Evolutionary conservation across 1,140 invertebrate genomes (phyloP).

Genomic region (Aphis craccivora): DNA sequence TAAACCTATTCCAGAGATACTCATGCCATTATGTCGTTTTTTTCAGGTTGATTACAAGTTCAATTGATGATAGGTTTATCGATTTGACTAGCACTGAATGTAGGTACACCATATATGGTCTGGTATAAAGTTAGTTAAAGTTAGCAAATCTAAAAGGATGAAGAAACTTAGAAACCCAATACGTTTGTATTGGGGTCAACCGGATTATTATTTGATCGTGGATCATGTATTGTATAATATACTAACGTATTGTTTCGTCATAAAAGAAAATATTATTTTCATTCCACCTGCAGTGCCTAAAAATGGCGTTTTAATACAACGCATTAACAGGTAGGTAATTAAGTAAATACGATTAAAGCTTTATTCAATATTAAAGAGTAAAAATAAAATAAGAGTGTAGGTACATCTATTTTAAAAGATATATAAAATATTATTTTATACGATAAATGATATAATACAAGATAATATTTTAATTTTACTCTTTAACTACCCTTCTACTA

Average conservation of each 20-base stretch:
- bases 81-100: background rate
- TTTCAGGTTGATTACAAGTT: background rate
- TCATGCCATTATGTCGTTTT: background rate
- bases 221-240: background rate
- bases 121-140: background rate
- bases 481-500: no score
- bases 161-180: background rate
- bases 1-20: background rate
- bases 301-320: background rate
- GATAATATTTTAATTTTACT: no score
- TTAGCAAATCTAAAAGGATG: background rate
- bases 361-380: background rate
- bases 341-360: background rate
- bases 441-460: no score
- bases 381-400: background rate
- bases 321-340: background rate
- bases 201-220: background rate
- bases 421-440: background rate
- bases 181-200: background rate
- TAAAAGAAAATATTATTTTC: constrained; percentile 17
- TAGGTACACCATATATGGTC: background rate
- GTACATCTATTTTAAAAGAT: no score
- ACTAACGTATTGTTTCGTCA: background rate
- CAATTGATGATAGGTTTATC: background rate
- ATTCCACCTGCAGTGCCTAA: background rate